Conservation (phyloP, 2,113 vertebrate species). For the Labrus mixtus region DNA sequence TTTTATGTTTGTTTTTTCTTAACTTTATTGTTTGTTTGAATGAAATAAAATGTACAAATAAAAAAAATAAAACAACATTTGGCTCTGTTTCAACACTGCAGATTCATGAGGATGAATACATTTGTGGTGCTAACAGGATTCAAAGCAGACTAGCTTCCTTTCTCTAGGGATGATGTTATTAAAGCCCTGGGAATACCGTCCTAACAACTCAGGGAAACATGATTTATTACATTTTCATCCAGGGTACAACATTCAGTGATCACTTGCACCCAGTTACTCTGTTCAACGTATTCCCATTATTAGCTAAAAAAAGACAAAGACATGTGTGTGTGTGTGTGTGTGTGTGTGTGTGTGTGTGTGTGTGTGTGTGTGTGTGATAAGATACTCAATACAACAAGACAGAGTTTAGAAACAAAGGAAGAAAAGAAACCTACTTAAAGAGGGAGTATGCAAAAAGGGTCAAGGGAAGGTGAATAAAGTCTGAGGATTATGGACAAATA, state of each 20-base stretch:
- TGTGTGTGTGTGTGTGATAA: constrained; percentile 10
- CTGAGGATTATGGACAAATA: background rate
- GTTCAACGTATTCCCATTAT: background rate
- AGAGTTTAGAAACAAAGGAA: background rate
- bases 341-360: background rate
- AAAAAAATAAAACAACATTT: no score
- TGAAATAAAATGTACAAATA: no score
- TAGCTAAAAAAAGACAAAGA: background rate
- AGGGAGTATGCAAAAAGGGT: background rate
- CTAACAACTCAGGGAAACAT: constrained; percentile 5
- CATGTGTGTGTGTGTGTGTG: background rate
- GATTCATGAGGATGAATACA: constrained; percentile 39
- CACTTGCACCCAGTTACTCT: background rate
- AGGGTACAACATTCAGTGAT: constrained; percentile 8
- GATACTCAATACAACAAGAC: background rate
- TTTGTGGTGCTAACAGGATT: constrained; percentile 26
- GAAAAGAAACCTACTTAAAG: background rate
- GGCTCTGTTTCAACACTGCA: constrained; percentile 34
- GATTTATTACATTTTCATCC: constrained; percentile 34
- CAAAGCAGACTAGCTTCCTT: constrained; percentile 5
- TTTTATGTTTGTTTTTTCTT: no score
- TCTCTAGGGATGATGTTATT: constrained; percentile 22
- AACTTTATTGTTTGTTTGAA: no score
- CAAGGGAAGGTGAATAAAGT: background rate
- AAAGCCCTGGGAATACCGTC: constrained; percentile 9